Base-by-base conservation (phyloP, 1,140 invertebrate genomes). In the Acromyrmex heyeri region DNA sequence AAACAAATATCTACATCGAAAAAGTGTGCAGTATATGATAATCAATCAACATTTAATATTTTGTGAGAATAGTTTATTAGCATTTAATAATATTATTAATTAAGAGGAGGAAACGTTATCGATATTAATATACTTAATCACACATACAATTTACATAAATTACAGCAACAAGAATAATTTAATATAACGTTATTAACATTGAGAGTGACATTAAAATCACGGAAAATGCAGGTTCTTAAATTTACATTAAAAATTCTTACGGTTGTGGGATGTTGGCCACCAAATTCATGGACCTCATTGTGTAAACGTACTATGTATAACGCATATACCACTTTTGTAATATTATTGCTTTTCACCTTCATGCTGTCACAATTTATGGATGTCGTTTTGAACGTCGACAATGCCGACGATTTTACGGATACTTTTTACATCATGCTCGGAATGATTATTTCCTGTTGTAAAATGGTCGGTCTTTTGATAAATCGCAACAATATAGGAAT, bases 401-500 rank as follows among this genome's bases (percentile, higher is more conserved):
- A 81, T 12, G 24, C 73, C 10, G 30, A 90, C 12, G 88, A 88
- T 16, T 72, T 90, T 14, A 70, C 89, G 6, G 87, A 90, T 0
- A 85, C 70, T 5, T 61, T 91, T 0, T 90, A 90, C 44, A 34
- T 91, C 16, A 76, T 86, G 48, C 76, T 91, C 1, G 87, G 79
- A 0, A 55, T 59, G 1, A 0, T 83, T 5, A 44, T 77, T 14
- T 38, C 88, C 16, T 88, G 69, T 14, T 88, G 79, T 34, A 91
- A 91, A 53, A 53, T 90, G 44, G 0, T 64, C 18, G n/a, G 34
- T 10, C 44, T 91, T n/a, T 59, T 75, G n/a, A 14, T 75, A 44
- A 75, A 75, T 75, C 72, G 72, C n/a, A 59, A 75, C 2, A 59
- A 38, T 75, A 59, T 75, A 38, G 30, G 6, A 16, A 59, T 38